Conservation (phyloP, 2,888 invertebrate genomes). For the Synergus itoensis region DNA sequence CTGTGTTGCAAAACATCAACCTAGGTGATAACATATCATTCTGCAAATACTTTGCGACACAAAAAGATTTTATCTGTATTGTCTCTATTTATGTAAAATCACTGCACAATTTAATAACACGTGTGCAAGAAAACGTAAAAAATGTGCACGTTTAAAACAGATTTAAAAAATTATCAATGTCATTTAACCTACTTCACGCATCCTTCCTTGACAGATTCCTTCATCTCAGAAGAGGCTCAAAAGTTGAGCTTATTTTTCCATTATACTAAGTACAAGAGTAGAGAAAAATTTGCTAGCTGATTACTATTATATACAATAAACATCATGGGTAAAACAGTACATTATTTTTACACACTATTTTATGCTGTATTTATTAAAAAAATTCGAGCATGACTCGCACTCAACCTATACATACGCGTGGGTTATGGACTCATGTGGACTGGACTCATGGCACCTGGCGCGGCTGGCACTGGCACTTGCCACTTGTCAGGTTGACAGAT, state of each 20-base stretch:
- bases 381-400: not conserved
- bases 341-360: conserved; percentile 49
- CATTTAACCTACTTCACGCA: conserved; percentile 35
- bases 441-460: no score
- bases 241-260: not conserved
- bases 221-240: conserved; percentile 27
- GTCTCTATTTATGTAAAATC: not conserved
- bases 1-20: not conserved
- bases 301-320: conserved; percentile 17
- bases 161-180: conserved; percentile 19
- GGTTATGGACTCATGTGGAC: no score
- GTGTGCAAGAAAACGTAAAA: conserved; percentile 12
- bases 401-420: not conserved
- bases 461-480: no score
- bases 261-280: conserved; percentile 6
- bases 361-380: conserved; percentile 1
- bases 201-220: conserved; percentile 34
- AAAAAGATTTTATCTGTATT: not conserved
- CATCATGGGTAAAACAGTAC: conserved; percentile 38
- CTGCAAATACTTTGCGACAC: not conserved
- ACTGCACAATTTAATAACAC: conserved; percentile 21
- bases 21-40: not conserved
- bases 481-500: no score
- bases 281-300: conserved; percentile 9
- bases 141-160: not conserved